These are phyloP conservation scores for Eunapius fragilis DNA, from an alignment of 37 sponge, comb jelly and placozoan genomes.

Conservation along the genomic window DNA sequence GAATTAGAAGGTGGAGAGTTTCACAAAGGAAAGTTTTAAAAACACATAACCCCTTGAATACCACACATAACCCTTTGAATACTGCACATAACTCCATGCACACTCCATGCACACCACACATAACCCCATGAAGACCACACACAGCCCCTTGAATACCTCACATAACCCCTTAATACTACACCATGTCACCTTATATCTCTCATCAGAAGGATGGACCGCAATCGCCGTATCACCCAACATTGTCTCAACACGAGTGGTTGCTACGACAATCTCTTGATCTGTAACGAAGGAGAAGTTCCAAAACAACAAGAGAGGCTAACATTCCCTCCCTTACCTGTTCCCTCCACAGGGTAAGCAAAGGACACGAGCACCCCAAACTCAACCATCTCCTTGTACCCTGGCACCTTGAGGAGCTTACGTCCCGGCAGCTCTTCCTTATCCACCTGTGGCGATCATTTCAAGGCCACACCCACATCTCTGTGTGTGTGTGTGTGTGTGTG, in stretches of 20 bases:
- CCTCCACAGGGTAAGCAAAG: conserved; percentile 89
- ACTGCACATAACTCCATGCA: not conserved
- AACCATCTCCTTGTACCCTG: conserved; percentile 82
- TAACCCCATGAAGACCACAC: too few relatives aligned
- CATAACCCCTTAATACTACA: not conserved
- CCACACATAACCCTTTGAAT: too few relatives aligned
- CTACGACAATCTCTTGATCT: conserved; percentile 92
- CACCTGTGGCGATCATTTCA: too few relatives aligned
- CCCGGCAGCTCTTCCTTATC: conserved; percentile 93
- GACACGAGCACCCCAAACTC: conserved; percentile 93
- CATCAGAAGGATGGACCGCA: conserved; percentile 94
- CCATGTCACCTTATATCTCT: conserved; percentile 71
- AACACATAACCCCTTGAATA: too few relatives aligned
- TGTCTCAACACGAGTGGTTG: conserved; percentile 98
- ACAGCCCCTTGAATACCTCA: not conserved
- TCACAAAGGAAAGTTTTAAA: not conserved
- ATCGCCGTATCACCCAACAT: conserved; percentile 99
- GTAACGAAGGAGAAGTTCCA: not conserved
- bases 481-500: conserved; percentile 48
- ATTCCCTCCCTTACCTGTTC: conserved; percentile 50
- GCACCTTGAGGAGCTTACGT: conserved; percentile 80
- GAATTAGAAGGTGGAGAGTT: not conserved
- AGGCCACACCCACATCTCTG: too few relatives aligned
- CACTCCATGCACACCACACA: too few relatives aligned
- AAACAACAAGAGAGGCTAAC: too few relatives aligned